Evolutionary conservation across 2,797 vertebrate species (phyloP).

Genomic region (Parauchenoglanis ngamensis): DNA sequence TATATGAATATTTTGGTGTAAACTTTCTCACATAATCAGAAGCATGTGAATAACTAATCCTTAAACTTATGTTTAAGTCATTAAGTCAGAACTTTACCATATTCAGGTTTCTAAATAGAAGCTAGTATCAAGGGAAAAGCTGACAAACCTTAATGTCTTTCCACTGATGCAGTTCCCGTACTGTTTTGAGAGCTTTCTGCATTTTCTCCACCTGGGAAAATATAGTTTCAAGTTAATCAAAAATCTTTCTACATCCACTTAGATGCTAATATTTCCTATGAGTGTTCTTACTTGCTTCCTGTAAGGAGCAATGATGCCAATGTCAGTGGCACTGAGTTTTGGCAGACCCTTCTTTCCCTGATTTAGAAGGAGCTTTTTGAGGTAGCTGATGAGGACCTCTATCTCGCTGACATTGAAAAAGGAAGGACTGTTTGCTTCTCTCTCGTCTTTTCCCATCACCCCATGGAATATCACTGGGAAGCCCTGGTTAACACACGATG

Average conservation of each 20-base stretch:
- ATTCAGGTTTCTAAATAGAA: not conserved
- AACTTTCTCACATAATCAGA: not conserved
- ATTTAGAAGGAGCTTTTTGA: slow-evolving; percentile 79
- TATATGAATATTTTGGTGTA: not conserved
- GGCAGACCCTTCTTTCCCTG: slow-evolving; percentile 79
- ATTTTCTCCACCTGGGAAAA: slow-evolving; percentile 89
- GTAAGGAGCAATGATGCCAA: slow-evolving; percentile 91
- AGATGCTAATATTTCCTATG: not conserved
- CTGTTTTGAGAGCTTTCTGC: slow-evolving; percentile 75
- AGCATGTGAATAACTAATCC: not conserved
- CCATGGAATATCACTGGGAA: slow-evolving; percentile 93
- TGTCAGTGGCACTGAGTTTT: slow-evolving; percentile 74
- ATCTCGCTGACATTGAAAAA: slow-evolving; percentile 92
- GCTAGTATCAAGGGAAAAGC: not conserved
- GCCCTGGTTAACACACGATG: slow-evolving; percentile 69
- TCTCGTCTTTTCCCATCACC: slow-evolving; percentile 86
- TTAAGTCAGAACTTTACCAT: not conserved
- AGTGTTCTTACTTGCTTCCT: slow-evolving; percentile 85
- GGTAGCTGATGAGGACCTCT: slow-evolving; percentile 79
- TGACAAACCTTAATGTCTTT: slow-evolving; percentile 70
- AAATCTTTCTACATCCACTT: not conserved
- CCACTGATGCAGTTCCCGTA: slow-evolving; percentile 68
- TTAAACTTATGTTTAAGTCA: not conserved
- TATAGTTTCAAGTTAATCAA: not conserved
- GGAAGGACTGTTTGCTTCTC: slow-evolving; percentile 88